phyloP scores from a whole-genome alignment of 2,888 invertebrate species.

The Panopea generosa region DNA sequence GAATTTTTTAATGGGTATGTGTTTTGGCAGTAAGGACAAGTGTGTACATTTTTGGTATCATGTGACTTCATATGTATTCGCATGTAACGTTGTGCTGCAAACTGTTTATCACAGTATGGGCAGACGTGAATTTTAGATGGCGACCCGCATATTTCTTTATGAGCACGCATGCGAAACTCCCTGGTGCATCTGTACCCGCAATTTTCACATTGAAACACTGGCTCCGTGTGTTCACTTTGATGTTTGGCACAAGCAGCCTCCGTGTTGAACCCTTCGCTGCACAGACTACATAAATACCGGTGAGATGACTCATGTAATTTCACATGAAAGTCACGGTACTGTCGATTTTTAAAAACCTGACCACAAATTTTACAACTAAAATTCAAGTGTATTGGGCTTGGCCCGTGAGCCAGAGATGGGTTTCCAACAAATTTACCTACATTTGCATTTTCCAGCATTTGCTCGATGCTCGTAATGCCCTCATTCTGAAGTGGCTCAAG shows the following conservation, averaged over 20 bases:
- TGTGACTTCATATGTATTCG: slow-evolving; percentile 52
- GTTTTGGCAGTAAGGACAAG: slow-evolving; percentile 46
- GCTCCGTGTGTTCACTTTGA: slow-evolving; percentile 28
- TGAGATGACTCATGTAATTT: slow-evolving; percentile 30
- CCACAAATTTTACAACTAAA: slow-evolving; percentile 41
- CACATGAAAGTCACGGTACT: slow-evolving; percentile 50
- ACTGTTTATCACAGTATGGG: slow-evolving; percentile 49
- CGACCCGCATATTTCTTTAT: slow-evolving; percentile 44
- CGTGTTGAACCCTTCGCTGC: slow-evolving; percentile 32
- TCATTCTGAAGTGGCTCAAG: slow-evolving; percentile 1
- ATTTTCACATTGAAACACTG: slow-evolving; percentile 42
- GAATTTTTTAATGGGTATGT: slow-evolving; percentile 53
- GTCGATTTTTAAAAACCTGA: slow-evolving; percentile 42
- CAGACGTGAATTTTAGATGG: slow-evolving; percentile 38
- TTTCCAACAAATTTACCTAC: neutral
- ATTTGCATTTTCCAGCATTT: neutral
- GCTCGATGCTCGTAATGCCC: neutral
- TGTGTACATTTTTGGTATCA: slow-evolving; percentile 44
- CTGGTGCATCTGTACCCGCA: slow-evolving; percentile 42
- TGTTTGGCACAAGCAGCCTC: slow-evolving; percentile 29
- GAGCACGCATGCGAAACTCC: slow-evolving; percentile 45
- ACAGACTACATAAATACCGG: slow-evolving; percentile 29
- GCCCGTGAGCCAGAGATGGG: neutral
- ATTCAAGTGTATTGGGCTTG: slow-evolving; percentile 27
- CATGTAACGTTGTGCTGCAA: slow-evolving; percentile 47